phyloP scores from a whole-genome alignment of 2,888 invertebrate genomes.

The Pachliopta kotzebuea region DNA sequence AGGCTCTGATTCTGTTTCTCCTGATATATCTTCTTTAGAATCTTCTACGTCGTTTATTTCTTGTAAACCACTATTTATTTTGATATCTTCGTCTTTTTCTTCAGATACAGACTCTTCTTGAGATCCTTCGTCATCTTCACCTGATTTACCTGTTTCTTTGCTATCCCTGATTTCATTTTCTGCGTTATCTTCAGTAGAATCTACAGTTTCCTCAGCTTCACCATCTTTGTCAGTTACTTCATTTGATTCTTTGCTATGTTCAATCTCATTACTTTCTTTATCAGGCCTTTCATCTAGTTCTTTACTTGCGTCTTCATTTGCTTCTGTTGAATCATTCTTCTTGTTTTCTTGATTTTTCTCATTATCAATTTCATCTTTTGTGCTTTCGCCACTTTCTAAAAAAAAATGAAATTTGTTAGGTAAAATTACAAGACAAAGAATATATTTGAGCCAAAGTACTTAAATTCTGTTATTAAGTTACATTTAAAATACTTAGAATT shows the following conservation, averaged over 20 bases:
- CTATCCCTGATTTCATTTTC: slow-evolving; percentile 37
- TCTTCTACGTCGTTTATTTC: slow-evolving; percentile 46
- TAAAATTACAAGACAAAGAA: background rate
- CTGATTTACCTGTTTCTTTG: slow-evolving; percentile 43
- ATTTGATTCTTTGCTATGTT: slow-evolving; percentile 30
- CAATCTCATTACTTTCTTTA: slow-evolving; percentile 33
- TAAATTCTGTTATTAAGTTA: background rate
- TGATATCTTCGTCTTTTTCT: slow-evolving; percentile 45
- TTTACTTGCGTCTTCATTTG: slow-evolving; percentile 45
- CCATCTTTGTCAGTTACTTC: slow-evolving; percentile 39
- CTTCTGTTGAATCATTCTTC: slow-evolving; percentile 43
- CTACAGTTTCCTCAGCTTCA: slow-evolving; percentile 48
- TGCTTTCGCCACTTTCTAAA: slow-evolving; percentile 67
- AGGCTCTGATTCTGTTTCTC: slow-evolving; percentile 51
- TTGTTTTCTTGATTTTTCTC: slow-evolving; percentile 40
- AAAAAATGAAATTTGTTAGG: slow-evolving; percentile 41
- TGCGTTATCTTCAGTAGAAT: slow-evolving; percentile 42
- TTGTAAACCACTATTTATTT: slow-evolving; percentile 43
- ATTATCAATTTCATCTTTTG: slow-evolving; percentile 41
- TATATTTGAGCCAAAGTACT: background rate
- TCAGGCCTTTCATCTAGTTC: slow-evolving; percentile 47
- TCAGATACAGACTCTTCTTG: slow-evolving; percentile 67
- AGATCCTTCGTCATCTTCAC: slow-evolving; percentile 67
- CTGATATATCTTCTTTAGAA: slow-evolving; percentile 55
- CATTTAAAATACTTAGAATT: slow-evolving; percentile 27